Evolutionary conservation across 64 coral and sea anemone genomes (phyloP).

Genomic region (Acropora tenuis): DNA sequence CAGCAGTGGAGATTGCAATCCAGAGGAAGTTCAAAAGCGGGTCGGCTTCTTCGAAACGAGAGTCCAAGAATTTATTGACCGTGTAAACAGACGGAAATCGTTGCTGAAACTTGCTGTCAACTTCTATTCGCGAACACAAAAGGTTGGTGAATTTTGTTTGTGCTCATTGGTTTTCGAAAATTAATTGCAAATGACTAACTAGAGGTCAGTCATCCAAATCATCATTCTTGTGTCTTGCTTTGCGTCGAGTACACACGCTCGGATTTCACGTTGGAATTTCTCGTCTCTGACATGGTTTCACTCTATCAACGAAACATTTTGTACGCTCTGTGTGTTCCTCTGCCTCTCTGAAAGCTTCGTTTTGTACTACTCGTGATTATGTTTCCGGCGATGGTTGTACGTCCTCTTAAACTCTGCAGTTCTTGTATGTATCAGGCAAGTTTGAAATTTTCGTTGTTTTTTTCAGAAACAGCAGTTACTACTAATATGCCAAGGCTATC

Average conservation of each 20-base stretch:
- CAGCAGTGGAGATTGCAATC: constrained; percentile 86
- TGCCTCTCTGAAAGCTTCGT: neutral
- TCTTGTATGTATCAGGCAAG: constrained; percentile 87
- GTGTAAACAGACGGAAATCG: constrained; percentile 91
- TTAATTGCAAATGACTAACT: constrained; percentile 18
- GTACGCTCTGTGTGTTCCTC: constrained; percentile 20
- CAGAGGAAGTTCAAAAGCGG: constrained; percentile 88
- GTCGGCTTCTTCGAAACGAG: constrained; percentile 93
- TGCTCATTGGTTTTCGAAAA: neutral
- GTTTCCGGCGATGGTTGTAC: constrained; percentile 77
- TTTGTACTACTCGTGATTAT: constrained; percentile 47
- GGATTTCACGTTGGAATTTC: constrained; percentile 7
- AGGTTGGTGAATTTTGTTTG: constrained; percentile 55
- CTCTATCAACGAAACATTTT: constrained; percentile 49
- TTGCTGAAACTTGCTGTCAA: constrained; percentile 96
- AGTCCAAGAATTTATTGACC: constrained; percentile 93
- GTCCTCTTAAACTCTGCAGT: constrained; percentile 75
- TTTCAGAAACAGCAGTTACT: neutral
- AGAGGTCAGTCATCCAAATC: neutral
- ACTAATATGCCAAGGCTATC: neutral
- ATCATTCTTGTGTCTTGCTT: neutral
- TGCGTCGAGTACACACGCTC: neutral
- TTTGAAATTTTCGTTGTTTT: neutral
- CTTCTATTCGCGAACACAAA: constrained; percentile 97
- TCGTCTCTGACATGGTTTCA: neutral